Evolutionary conservation across 2,113 vertebrate genomes (phyloP).

Genomic region (Tinamus guttatus): DNA sequence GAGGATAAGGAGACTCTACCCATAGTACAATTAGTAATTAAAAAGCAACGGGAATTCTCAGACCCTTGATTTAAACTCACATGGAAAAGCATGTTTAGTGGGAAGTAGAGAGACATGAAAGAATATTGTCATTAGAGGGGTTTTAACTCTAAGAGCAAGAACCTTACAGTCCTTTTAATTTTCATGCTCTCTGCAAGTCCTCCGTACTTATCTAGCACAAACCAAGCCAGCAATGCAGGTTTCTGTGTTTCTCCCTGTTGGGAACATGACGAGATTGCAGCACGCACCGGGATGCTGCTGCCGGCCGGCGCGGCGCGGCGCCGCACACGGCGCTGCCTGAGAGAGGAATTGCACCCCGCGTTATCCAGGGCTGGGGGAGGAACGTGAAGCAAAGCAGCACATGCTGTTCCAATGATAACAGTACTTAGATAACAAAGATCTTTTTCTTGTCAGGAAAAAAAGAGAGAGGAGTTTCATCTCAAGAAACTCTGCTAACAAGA

Average conservation of each 20-base stretch:
- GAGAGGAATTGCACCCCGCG: not conserved
- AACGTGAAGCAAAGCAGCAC: not conserved
- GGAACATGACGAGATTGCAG: not conserved
- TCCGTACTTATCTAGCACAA: not conserved
- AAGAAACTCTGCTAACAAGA: not conserved
- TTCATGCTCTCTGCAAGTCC: not conserved
- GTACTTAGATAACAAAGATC: not conserved
- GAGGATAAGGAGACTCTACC: not conserved
- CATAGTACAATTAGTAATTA: rapidly evolving
- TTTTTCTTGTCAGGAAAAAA: not conserved
- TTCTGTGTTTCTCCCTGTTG: not conserved
- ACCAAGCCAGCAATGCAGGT: not conserved
- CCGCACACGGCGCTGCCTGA: not conserved
- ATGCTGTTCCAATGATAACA: not conserved
- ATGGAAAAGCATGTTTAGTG: not conserved
- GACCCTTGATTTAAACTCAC: not conserved
- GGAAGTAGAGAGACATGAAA: not conserved
- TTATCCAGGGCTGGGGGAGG: not conserved
- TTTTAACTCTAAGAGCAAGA: not conserved
- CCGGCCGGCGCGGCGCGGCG: not conserved
- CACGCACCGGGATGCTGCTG: not conserved
- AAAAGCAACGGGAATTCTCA: not conserved
- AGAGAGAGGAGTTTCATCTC: not conserved
- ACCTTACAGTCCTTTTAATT: not conserved
- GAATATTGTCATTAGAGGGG: not conserved